These are phyloP conservation scores for Coenonympha glycerion DNA, from an alignment of 2,888 invertebrate genomes.

Conservation along the genomic window DNA sequence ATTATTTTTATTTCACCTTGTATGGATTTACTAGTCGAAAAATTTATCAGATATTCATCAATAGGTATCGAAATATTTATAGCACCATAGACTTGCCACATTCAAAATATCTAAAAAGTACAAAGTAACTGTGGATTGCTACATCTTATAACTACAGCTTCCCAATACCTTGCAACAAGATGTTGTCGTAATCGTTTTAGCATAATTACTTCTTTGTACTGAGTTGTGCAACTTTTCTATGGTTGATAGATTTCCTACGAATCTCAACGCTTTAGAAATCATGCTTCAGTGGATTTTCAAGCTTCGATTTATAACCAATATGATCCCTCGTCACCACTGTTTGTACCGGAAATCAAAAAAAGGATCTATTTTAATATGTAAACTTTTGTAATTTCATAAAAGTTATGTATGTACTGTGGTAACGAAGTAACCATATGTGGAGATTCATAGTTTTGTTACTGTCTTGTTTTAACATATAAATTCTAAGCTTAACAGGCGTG, in stretches of 20 bases:
- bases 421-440: slow-evolving; percentile 61
- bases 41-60: no score
- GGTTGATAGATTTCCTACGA: slow-evolving; percentile 43
- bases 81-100: no score
- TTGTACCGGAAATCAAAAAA: slow-evolving; percentile 55
- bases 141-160: slow-evolving; percentile 15
- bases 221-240: slow-evolving; percentile 47
- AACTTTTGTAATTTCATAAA: not conserved
- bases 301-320: slow-evolving; percentile 40
- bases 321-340: slow-evolving; percentile 62
- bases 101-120: not conserved
- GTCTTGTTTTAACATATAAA: not conserved
- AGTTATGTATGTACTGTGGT: slow-evolving; percentile 34
- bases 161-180: slow-evolving; percentile 60
- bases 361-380: slow-evolving; percentile 9
- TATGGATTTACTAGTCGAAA: no score
- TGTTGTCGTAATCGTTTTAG: slow-evolving; percentile 62
- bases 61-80: no score
- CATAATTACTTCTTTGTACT: slow-evolving; percentile 42
- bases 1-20: no score
- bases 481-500: not conserved
- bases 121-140: slow-evolving; percentile 4
- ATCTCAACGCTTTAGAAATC: slow-evolving; percentile 48
- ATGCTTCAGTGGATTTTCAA: slow-evolving; percentile 46
- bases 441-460: slow-evolving; percentile 36